phyloP scores from a whole-genome alignment of 2,888 invertebrate species.

The Scelioninae gen. 1 region DNA sequence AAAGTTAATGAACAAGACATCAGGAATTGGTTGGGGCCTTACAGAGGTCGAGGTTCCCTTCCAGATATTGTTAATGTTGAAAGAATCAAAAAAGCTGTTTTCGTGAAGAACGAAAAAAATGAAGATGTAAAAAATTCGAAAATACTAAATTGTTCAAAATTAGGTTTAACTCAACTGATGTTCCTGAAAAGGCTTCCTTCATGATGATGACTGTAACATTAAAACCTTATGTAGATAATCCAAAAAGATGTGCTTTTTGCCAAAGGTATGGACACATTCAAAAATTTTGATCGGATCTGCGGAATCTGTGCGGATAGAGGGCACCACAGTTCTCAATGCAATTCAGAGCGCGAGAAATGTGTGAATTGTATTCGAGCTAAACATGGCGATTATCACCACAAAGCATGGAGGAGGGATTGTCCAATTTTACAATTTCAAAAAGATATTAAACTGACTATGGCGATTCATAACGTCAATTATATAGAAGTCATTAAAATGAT shows the following conservation, averaged over 20 bases:
- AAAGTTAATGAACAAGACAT: neutral
- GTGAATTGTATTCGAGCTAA: constrained; percentile 2
- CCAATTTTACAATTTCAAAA: constrained; percentile 4
- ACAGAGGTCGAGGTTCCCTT: neutral
- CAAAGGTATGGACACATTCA: neutral
- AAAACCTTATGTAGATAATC: neutral
- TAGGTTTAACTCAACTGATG: constrained; percentile 8
- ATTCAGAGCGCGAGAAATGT: neutral
- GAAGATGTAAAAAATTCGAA: neutral
- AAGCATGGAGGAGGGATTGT: neutral
- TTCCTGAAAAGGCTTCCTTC: constrained; percentile 10
- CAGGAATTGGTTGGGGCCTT: neutral
- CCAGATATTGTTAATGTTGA: neutral
- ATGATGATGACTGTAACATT: neutral
- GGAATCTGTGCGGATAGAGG: neutral
- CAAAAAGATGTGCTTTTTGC: neutral
- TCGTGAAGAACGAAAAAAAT: neutral
- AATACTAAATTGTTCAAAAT: constrained; percentile 5
- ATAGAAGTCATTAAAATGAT: neutral
- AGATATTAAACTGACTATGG: constrained; percentile 20
- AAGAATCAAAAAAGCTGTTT: neutral
- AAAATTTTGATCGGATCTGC: constrained; percentile 1
- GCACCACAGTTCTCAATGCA: neutral
- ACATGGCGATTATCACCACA: neutral
- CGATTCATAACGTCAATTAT: neutral